Conservation (phyloP, 2,113 vertebrate genomes). For the Paedocypris sp. region DNA sequence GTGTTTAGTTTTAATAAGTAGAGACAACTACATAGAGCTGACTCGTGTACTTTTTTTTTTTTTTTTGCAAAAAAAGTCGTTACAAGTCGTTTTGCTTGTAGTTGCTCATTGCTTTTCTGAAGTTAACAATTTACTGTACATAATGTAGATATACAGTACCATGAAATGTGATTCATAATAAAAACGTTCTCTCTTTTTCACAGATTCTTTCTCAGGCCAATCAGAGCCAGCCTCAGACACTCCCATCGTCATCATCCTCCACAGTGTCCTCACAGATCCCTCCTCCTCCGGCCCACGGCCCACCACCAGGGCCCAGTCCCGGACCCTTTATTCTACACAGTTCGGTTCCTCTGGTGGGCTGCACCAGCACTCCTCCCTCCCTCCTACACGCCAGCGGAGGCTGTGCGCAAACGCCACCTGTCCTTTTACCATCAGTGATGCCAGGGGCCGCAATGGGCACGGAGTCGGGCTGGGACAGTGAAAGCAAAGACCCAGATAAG, state of each 20-base stretch:
- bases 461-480: conserved; percentile 56
- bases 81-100: too few species aligned
- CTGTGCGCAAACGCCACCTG: conserved; percentile 61
- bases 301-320: conserved; percentile 48
- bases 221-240: conserved; percentile 61
- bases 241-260: conserved; percentile 44
- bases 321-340: conserved; percentile 74
- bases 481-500: conserved; percentile 67
- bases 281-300: conserved; percentile 55
- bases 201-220: conserved; percentile 83
- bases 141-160: background rate
- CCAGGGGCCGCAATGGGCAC: conserved; percentile 44
- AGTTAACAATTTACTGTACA: background rate
- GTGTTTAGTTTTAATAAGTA: too few species aligned
- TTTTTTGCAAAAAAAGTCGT: too few species aligned
- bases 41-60: too few species aligned
- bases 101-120: too few species aligned
- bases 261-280: conserved; percentile 57
- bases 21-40: too few species aligned
- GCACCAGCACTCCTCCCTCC: conserved; percentile 69
- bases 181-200: background rate
- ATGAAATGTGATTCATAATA: background rate
- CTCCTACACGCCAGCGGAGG: conserved; percentile 62
- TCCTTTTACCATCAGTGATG: conserved; percentile 42
- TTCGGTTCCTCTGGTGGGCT: conserved; percentile 68